A percentile compares a stretch with the other conserved stretches of the same genome.
phyloP scores from a whole-genome alignment of 2,888 invertebrate species.

The Andricus quercusramuli region DNA sequence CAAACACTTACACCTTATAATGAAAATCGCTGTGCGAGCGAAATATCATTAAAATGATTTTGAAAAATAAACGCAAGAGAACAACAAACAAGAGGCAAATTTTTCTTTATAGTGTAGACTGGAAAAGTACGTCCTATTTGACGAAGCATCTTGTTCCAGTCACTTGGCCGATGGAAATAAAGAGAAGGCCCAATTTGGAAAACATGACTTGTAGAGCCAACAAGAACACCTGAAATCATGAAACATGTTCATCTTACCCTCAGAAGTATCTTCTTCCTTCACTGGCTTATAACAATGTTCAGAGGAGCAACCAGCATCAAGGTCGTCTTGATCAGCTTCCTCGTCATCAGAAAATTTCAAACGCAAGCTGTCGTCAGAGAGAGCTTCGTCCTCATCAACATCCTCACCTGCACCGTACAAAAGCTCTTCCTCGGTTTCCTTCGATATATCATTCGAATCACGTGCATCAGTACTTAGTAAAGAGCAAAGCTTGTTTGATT shows the following conservation, averaged over 20 bases:
- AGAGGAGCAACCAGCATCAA: conserved; percentile 43
- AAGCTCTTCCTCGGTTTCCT: conserved; percentile 68
- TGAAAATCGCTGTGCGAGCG: background rate
- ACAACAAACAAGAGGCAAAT: background rate
- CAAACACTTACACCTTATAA: background rate
- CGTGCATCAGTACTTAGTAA: conserved; percentile 55
- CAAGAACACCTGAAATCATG: conserved; percentile 26
- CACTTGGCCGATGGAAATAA: background rate
- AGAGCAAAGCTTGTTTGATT: conserved; percentile 61
- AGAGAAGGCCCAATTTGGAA: background rate
- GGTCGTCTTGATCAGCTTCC: conserved; percentile 64
- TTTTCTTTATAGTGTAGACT: background rate
- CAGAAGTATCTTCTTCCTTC: conserved; percentile 30
- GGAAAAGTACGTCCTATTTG: background rate
- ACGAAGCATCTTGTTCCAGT: background rate
- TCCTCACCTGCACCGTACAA: conserved; percentile 66
- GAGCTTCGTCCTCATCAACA: conserved; percentile 69
- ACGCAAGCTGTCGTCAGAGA: conserved; percentile 67
- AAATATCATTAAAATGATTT: conserved; percentile 9
- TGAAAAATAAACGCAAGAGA: background rate
- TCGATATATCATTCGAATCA: conserved; percentile 62
- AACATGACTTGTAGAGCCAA: background rate
- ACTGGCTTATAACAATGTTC: conserved; percentile 43
- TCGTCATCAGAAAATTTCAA: conserved; percentile 75
- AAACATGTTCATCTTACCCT: conserved; percentile 44